Conservation (phyloP, 2,888 invertebrate species). For the Agrotis clavis region DNA sequence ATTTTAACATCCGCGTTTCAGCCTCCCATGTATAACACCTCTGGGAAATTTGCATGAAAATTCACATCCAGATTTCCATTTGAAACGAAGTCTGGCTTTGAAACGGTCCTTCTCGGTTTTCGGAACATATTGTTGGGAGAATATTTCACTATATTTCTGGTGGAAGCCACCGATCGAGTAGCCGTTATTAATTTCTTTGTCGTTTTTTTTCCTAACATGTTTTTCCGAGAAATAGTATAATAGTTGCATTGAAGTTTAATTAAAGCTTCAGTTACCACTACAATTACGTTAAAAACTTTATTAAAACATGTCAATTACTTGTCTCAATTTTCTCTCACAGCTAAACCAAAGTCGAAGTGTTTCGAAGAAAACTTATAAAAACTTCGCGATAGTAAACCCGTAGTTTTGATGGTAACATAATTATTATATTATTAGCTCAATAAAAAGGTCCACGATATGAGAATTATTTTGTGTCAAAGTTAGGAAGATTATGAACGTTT, state of each 20-base stretch:
- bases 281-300: slow-evolving; percentile 12
- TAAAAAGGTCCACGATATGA: slow-evolving; percentile 45
- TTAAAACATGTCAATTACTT: neutral
- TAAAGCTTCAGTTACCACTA: neutral
- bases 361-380: slow-evolving; percentile 37
- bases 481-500: slow-evolving; percentile 12
- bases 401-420: slow-evolving; percentile 30
- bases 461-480: slow-evolving; percentile 33
- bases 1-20: slow-evolving; percentile 63
- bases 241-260: no score
- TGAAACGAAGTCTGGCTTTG: slow-evolving; percentile 68
- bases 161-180: slow-evolving; percentile 22
- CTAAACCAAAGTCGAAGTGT: slow-evolving; percentile 5
- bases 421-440: slow-evolving; percentile 36
- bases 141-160: slow-evolving; percentile 51
- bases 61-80: slow-evolving; percentile 70
- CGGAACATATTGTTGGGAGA: slow-evolving; percentile 60
- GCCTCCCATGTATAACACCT: slow-evolving; percentile 66
- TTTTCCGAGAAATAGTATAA: neutral
- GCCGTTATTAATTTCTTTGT: slow-evolving; percentile 7
- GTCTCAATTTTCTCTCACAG: neutral
- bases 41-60: slow-evolving; percentile 71
- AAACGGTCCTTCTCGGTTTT: slow-evolving; percentile 60
- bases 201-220: slow-evolving; percentile 1
- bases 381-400: slow-evolving; percentile 36